Evolutionary conservation across 23 tunicate genomes (phyloP), one percentile per base, ranked within the genome.

Genomic region (Trididemnum nubilum): DNA sequence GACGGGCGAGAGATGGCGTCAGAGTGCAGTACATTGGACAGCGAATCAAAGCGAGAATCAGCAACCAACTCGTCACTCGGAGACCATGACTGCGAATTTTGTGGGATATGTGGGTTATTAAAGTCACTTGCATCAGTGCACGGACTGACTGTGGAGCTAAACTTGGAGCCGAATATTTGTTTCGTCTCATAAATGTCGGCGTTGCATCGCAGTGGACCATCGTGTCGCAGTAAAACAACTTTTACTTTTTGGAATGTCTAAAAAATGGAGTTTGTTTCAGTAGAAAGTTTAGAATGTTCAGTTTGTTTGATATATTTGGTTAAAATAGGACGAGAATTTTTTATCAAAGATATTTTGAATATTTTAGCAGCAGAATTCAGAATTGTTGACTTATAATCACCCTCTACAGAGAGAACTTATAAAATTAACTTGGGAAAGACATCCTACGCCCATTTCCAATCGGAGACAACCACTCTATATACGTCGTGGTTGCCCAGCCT

Each of bases 241-340:
- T 82, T 82, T 23, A 82, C 78, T 26, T 82, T 82, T n/a, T 82
- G 86, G 51, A 82, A 82, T 0, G 86, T 69, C 86, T 82, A 35
- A 33, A 63, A 77, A 77, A 18, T n/a, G n/a, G n/a, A n/a, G n/a
- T 18, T 9, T 49, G 57, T 49, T 49, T 49, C 57, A 49, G 12
- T 9, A 49, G 18, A 49, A 49, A 49, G 57, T 49, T 49, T 49
- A 49, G 18, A 9, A 49, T 49, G n/a, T n/a, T n/a, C n/a, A n/a
- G n/a, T n/a, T n/a, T n/a, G n/a, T n/a, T n/a, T n/a, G n/a, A n/a
- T n/a, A n/a, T n/a, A n/a, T n/a, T n/a, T n/a, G n/a, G n/a, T n/a
- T n/a, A n/a, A n/a, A n/a, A n/a, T n/a, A n/a, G n/a, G n/a, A n/a
- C n/a, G n/a, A n/a, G n/a, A n/a, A n/a, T n/a, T n/a, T n/a, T n/a